Evolutionary conservation across 1,140 invertebrate species (phyloP).

Genomic region (Chironomus striatipennis): DNA sequence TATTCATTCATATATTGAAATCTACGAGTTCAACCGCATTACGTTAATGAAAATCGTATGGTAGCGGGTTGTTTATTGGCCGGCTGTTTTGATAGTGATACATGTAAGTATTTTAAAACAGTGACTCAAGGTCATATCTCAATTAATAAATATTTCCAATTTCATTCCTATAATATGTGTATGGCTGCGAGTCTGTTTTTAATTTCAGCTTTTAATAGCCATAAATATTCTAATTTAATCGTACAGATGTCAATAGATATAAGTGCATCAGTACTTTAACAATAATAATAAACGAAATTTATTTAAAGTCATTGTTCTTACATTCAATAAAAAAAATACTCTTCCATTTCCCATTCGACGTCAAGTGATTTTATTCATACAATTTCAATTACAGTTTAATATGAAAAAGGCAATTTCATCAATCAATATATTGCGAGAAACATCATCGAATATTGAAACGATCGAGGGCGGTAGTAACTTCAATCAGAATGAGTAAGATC

Average conservation of each 20-base stretch:
- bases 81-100: background rate
- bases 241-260: too few species aligned
- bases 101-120: background rate
- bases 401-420: too few species aligned
- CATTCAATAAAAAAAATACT: too few species aligned
- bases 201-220: too few species aligned
- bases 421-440: background rate
- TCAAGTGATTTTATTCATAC: background rate
- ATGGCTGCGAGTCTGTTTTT: too few species aligned
- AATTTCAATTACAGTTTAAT: background rate
- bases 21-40: background rate
- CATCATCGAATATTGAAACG: background rate
- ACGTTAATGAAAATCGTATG: background rate
- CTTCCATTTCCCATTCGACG: background rate
- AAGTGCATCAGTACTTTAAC: too few species aligned
- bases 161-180: too few species aligned
- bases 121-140: slow-evolving; percentile 1
- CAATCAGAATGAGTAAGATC: too few species aligned
- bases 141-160: background rate
- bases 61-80: too few species aligned
- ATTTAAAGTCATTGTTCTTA: too few species aligned
- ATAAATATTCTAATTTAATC: too few species aligned
- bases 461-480: background rate
- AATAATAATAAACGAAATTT: too few species aligned
- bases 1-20: background rate